These are phyloP conservation scores for Linurgus olivaceus DNA, from an alignment of 2,797 vertebrate species.

Conservation along the genomic window DNA sequence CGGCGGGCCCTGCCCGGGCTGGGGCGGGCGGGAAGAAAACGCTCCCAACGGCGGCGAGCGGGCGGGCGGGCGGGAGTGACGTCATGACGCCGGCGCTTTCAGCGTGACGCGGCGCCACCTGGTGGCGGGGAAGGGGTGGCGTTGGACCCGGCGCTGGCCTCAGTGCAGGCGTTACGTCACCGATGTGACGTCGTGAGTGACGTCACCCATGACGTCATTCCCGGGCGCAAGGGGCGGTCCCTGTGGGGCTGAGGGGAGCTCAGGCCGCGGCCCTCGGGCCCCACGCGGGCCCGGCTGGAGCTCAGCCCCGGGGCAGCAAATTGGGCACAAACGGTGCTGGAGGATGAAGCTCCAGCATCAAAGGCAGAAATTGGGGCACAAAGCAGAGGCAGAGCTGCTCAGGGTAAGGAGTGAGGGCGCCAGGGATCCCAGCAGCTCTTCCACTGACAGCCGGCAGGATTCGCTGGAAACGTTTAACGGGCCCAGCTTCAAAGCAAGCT, in stretches of 20 bases:
- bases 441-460: accelerated
- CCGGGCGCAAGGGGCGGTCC: accelerated
- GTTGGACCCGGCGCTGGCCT: accelerated
- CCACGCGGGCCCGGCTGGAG: too few relatives aligned
- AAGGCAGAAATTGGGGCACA: not conserved
- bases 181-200: accelerated
- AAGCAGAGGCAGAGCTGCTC: not conserved
- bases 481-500: accelerated
- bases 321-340: accelerated
- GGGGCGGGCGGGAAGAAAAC: not conserved
- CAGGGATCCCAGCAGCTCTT: too few relatives aligned
- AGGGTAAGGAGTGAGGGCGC: accelerated
- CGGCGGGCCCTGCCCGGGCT: not conserved
- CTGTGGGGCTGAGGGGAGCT: not conserved
- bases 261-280: too few relatives aligned
- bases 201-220: accelerated
- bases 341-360: accelerated
- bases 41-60: not conserved
- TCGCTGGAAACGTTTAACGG: accelerated
- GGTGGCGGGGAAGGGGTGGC: not conserved
- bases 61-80: not conserved
- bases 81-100: not conserved
- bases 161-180: accelerated
- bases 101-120: not conserved
- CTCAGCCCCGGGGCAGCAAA: not conserved